Evolutionary conservation across 2,888 invertebrate species (phyloP).

Genomic region (Bimastos eiseni): DNA sequence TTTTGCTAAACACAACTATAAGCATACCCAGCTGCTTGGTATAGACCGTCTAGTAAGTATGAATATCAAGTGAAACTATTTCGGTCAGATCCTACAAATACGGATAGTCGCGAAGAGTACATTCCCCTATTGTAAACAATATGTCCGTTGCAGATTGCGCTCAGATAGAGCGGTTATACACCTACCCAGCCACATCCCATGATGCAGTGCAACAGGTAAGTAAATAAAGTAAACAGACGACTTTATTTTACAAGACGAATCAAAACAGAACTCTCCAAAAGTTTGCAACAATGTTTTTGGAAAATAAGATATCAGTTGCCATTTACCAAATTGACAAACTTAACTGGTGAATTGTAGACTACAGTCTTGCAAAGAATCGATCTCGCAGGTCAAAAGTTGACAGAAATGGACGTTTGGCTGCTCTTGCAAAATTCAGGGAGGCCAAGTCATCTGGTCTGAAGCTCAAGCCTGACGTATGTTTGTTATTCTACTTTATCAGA

Average conservation of each 20-base stretch:
- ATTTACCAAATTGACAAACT: neutral
- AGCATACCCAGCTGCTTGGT: neutral
- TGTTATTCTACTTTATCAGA: neutral
- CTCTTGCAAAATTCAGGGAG: slow-evolving; percentile 76
- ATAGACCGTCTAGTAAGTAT: neutral
- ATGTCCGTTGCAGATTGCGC: too few species aligned
- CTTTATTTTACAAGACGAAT: too few species aligned
- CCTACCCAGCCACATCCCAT: too few species aligned
- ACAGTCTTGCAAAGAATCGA: slow-evolving; percentile 49
- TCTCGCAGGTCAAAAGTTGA: slow-evolving; percentile 55
- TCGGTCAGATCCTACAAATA: neutral
- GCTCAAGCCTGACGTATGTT: slow-evolving; percentile 78
- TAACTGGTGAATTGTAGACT: neutral
- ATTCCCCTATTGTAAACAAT: too few species aligned
- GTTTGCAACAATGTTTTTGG: neutral
- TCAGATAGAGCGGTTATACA: too few species aligned
- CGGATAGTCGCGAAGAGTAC: neutral
- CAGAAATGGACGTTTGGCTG: slow-evolving; percentile 65
- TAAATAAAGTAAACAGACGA: too few species aligned
- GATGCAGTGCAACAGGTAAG: neutral
- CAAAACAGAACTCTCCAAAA: too few species aligned
- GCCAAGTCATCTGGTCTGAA: slow-evolving; percentile 73
- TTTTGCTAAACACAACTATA: neutral
- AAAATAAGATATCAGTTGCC: neutral
- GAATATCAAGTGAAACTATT: neutral